Percentiles rank a stretch among this genome's conserved stretches.
Conservation (phyloP, 2,113 vertebrate genomes). For the Lethenteron reissneri region DNA sequence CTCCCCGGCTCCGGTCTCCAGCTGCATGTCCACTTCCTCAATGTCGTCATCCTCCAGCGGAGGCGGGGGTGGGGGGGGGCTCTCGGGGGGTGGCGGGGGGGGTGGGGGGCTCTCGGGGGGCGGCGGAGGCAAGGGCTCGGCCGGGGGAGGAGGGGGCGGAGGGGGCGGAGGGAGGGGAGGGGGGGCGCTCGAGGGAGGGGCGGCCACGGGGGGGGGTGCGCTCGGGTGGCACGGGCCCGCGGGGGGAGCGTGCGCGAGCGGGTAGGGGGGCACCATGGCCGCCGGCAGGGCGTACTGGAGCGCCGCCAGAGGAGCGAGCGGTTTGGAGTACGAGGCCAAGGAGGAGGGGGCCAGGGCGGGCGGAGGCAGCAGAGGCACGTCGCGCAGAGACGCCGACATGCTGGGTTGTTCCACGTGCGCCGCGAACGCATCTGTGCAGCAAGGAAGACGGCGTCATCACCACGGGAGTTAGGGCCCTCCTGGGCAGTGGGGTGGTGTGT, state of each 20-base stretch:
- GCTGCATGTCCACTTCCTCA: conserved; percentile 95
- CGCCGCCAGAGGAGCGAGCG: too few species aligned
- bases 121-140: conserved; percentile 28
- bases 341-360: too few species aligned
- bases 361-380: too few species aligned
- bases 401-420: too few species aligned
- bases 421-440: too few species aligned
- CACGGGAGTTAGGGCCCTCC: too few species aligned
- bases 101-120: conserved; percentile 41
- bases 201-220: conserved; percentile 39
- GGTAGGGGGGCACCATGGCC: too few species aligned
- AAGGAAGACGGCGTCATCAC: too few species aligned
- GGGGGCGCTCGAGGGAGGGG: conserved; percentile 27
- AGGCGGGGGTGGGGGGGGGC: conserved; percentile 15
- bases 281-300: too few species aligned
- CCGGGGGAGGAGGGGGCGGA: conserved; percentile 49
- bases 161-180: conserved; percentile 35
- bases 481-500: too few species aligned
- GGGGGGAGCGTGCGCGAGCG: conserved; percentile 15
- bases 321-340: too few species aligned
- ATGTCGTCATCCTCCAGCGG: conserved; percentile 58
- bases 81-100: conserved; percentile 22
- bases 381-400: too few species aligned
- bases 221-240: conserved; percentile 30
- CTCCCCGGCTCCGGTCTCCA: conserved; percentile 46